Conservation (phyloP, 2,888 invertebrate genomes). For the Periphyllus acericola region DNA sequence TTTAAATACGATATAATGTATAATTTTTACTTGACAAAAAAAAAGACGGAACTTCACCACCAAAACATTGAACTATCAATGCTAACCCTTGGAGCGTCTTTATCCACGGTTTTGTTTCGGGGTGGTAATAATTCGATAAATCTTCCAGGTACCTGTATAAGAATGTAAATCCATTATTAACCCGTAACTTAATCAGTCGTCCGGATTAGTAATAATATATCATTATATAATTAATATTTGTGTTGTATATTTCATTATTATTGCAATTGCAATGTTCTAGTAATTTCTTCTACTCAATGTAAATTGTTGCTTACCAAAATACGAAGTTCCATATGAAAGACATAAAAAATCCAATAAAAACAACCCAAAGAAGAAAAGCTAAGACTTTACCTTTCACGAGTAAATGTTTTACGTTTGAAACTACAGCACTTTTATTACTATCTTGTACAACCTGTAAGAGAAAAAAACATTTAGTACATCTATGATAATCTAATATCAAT, state of each 20-base stretch:
- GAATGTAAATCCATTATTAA: no score
- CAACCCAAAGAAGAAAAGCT: constrained; percentile 44
- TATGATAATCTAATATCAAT: no score
- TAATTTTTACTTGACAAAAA: constrained; percentile 73
- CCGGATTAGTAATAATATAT: no score
- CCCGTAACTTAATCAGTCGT: no score
- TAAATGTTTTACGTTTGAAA: constrained; percentile 35
- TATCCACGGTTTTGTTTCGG: constrained; percentile 70
- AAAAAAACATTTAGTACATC: not conserved
- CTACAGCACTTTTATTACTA: not conserved
- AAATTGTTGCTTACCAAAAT: constrained; percentile 49
- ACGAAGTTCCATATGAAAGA: constrained; percentile 53
- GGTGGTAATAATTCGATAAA: constrained; percentile 73
- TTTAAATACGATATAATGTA: no score
- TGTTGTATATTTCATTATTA: no score
- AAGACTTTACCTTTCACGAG: constrained; percentile 4
- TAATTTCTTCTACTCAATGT: not conserved
- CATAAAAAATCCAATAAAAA: constrained; percentile 53
- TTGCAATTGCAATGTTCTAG: no score
- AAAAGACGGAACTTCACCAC: constrained; percentile 87
- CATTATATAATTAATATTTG: no score
- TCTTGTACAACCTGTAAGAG: constrained; percentile 30
- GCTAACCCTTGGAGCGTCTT: constrained; percentile 81
- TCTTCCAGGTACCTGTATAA: constrained; percentile 65
- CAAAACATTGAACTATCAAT: constrained; percentile 81